Evolutionary conservation across 1,140 invertebrate species (phyloP), one percentile per base, ranked within the genome.

Genomic region (Pseudomyrmex cubaensis): DNA sequence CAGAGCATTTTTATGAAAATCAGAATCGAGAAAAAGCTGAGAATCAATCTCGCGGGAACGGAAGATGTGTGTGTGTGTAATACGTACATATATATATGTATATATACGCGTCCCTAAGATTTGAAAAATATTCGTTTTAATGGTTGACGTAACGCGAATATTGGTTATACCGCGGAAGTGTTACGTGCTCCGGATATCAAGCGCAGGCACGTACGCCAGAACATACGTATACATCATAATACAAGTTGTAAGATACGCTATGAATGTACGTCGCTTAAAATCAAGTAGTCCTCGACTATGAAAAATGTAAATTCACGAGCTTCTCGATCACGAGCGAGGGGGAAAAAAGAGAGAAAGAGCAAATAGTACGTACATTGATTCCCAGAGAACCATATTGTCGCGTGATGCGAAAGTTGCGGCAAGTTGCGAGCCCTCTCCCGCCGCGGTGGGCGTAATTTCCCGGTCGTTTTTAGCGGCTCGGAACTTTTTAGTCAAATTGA

Each of bases 81-180:
- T 35, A 35, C 5, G 35, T 35, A 20, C 20, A 35, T 35, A 35
- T 4, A 35, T 35, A 35, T 4, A 57, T 46, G 67, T 25, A 35
- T 7, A 35, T 35, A 35, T 35, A 7, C 35, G 35, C 35, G 17
- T 75, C 20, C 85, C 52, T 50, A 52, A 78, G 85, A 87, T 87
- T 89, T 84, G 62, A 91, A 85, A 90, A 91, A 91, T 90, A 89
- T 91, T 91, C 89, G 89, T 91, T 91, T 91, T 90, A 91, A 91
- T 91, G 91, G 85, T 87, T 91, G 90, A 91, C 88, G 87, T 90
- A 90, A 87, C 89, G 83, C 62, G 75, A 85, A 77, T 91, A 91
- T 91, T 87, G 90, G 90, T 90, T 91, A 35, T 35, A 90, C 90
- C 85, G 67, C 69, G 84, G 82, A 85, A 85, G 84, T 73, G 76